A percentile compares a stretch with the other conserved stretches of the same genome.
Conservation (phyloP, 2,113 vertebrate species). For the Struthidea cinerea region DNA sequence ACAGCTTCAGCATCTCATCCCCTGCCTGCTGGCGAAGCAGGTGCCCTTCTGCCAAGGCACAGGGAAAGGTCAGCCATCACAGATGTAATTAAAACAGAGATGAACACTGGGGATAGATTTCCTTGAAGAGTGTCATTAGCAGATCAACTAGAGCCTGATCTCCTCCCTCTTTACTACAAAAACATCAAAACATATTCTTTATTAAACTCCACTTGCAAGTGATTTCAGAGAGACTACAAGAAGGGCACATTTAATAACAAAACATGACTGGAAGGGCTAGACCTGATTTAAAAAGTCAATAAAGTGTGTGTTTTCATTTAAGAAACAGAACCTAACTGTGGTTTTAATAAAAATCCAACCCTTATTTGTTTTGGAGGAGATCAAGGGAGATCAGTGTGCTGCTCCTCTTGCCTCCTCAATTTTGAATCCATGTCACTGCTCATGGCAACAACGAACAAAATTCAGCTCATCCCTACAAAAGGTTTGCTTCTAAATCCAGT, state of each 20-base stretch:
- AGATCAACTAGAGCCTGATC: neutral
- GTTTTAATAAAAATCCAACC: slow-evolving; percentile 51
- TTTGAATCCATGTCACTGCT: neutral
- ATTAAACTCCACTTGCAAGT: slow-evolving; percentile 31
- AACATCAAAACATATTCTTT: slow-evolving; percentile 26
- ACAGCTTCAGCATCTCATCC: neutral
- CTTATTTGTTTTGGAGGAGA: slow-evolving; percentile 28
- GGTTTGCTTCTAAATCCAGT: neutral
- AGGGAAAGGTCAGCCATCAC: accelerated
- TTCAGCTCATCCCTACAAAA: neutral
- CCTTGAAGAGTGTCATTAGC: neutral
- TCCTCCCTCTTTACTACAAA: slow-evolving; percentile 25
- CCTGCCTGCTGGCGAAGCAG: neutral
- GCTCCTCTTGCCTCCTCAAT: neutral
- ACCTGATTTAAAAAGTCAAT: slow-evolving; percentile 31
- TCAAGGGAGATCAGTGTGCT: neutral
- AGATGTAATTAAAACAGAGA: neutral
- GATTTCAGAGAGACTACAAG: neutral
- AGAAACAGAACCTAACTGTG: neutral
- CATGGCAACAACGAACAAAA: neutral
- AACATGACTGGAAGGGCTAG: slow-evolving; percentile 37
- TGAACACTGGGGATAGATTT: neutral
- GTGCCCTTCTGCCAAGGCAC: neutral
- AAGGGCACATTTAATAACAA: slow-evolving; percentile 18
- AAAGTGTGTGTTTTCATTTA: slow-evolving; percentile 1